Percentiles rank a stretch among this genome's conserved stretches.
Evolutionary conservation across 2,113 vertebrate species (phyloP).

Genomic region (Mohoua ochrocephala): DNA sequence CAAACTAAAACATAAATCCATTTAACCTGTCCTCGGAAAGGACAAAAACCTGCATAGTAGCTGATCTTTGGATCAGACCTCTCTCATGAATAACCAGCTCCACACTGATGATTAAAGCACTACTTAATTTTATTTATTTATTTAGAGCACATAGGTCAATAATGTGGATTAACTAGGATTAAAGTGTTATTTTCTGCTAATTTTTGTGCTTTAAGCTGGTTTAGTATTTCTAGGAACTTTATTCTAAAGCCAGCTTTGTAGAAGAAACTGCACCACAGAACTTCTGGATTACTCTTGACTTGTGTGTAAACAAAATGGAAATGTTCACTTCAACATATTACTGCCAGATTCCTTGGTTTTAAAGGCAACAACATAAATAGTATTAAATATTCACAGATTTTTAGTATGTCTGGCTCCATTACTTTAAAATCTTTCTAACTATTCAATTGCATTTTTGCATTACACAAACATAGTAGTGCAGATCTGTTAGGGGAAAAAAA

Average conservation of each 20-base stretch:
- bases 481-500: not conserved
- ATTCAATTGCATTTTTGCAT: not conserved
- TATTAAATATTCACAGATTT: not conserved
- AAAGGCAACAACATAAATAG: not conserved
- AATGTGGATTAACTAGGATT: slow-evolving; percentile 66
- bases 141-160: slow-evolving; percentile 48
- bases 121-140: slow-evolving; percentile 13
- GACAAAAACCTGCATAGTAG: not conserved
- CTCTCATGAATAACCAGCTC: not conserved
- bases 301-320: not conserved
- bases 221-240: slow-evolving; percentile 53
- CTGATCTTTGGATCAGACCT: not conserved
- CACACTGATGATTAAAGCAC: slow-evolving; percentile 6
- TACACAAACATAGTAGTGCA: not conserved
- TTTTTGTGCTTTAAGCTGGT: slow-evolving; percentile 55
- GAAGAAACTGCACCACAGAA: not conserved
- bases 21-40: not conserved
- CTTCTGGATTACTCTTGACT: not conserved
- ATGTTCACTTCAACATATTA: not conserved
- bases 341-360: not conserved
- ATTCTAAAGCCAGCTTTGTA: slow-evolving; percentile 44
- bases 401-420: not conserved
- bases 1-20: slow-evolving; percentile 21
- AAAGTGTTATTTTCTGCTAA: slow-evolving; percentile 66
- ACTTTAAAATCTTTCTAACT: not conserved